Conservation (phyloP, 2,797 vertebrate species). For the Cheirogaleus major region DNA sequence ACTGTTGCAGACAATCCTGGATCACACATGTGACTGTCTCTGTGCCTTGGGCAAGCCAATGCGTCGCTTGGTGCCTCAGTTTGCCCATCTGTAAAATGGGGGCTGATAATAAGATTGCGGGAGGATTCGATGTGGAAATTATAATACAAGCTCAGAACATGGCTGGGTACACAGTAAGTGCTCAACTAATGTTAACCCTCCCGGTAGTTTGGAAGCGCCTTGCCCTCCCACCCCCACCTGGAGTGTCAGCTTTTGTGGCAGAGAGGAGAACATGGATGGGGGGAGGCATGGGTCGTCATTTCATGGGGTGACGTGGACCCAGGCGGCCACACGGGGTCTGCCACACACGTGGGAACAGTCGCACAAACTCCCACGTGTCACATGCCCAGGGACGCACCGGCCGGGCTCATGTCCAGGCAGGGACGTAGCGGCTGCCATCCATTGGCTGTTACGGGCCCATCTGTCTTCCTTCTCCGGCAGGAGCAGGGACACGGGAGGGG, state of each 20-base stretch:
- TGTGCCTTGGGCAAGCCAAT: fast-evolving
- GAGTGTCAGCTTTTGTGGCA: background rate
- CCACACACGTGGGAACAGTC: background rate
- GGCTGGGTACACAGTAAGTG: background rate
- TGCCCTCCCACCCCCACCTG: background rate
- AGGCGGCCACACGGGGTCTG: fast-evolving
- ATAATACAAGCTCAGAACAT: background rate
- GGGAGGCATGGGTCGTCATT: fast-evolving
- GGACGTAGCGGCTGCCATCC: constrained; percentile 56
- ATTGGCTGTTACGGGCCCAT: constrained; percentile 68
- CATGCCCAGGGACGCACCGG: background rate
- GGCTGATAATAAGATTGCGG: background rate
- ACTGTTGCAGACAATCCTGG: background rate
- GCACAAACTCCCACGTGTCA: background rate
- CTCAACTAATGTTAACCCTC: background rate
- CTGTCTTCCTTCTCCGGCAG: constrained; percentile 56
- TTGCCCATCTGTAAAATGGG: background rate
- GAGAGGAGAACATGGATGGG: background rate
- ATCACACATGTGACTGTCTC: background rate
- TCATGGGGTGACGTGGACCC: fast-evolving
- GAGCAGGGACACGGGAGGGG: background rate
- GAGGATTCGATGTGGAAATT: too few species aligned
- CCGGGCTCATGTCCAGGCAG: constrained; percentile 47
- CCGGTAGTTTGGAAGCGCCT: fast-evolving
- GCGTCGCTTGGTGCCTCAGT: fast-evolving